Conservation (phyloP, 2,113 vertebrate species). For the Leptobrachium ailaonicum region DNA sequence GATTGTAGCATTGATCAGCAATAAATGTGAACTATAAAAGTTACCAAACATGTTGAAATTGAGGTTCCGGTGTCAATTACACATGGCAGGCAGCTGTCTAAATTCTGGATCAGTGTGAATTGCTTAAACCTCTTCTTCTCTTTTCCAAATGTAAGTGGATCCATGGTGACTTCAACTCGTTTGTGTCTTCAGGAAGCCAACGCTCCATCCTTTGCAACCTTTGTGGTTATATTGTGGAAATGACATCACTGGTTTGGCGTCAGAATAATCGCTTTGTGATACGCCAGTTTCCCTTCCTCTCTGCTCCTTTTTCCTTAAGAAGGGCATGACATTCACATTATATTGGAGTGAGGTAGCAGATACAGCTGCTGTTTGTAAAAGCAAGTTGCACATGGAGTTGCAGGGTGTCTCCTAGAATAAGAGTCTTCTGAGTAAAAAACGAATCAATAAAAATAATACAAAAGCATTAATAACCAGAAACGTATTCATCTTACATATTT, state of each 20-base stretch:
- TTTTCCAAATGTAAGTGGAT: not conserved
- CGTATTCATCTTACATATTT: no score
- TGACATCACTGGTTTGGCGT: not conserved
- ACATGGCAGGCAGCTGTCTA: not conserved
- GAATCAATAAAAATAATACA: not conserved
- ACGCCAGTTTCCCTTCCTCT: not conserved
- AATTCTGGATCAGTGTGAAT: not conserved
- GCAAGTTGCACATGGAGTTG: not conserved
- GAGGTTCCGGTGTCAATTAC: not conserved
- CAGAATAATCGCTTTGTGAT: not conserved
- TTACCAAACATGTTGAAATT: no score
- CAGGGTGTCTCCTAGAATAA: not conserved
- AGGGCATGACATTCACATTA: not conserved
- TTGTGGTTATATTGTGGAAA: not conserved
- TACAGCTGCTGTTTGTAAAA: constrained; percentile 5
- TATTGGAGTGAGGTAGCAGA: constrained; percentile 1
- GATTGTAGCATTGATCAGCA: no score
- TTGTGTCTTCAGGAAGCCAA: constrained; percentile 2
- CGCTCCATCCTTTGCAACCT: not conserved
- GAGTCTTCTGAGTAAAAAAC: not conserved
- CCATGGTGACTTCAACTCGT: constrained; percentile 13
- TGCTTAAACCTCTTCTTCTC: no score
- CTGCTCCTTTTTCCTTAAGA: constrained; percentile 3
- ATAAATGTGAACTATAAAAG: no score
- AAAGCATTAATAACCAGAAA: not conserved